A percentile compares a stretch with the other conserved stretches of the same genome.
Evolutionary conservation across 2,797 vertebrate species (phyloP).

Genomic region (Enteromius mattozi): DNA sequence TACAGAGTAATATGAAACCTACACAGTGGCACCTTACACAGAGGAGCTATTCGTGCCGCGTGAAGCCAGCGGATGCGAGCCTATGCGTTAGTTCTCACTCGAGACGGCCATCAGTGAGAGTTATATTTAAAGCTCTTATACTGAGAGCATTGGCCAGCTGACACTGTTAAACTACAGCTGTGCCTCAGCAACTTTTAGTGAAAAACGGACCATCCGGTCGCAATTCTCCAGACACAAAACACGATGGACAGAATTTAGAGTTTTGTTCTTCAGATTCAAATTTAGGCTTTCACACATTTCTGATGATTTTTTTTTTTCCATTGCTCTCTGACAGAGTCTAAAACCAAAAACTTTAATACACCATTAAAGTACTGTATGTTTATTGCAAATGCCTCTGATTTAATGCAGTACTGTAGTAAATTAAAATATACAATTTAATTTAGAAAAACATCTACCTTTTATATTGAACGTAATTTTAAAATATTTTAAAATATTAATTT

Average conservation of each 20-base stretch:
- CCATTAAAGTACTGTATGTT: not conserved
- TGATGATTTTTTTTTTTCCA: too few relatives aligned
- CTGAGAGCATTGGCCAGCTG: slow-evolving; percentile 16
- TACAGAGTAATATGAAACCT: slow-evolving; percentile 61
- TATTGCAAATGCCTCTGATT: not conserved
- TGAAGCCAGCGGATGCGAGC: slow-evolving; percentile 57
- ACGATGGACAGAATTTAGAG: not conserved
- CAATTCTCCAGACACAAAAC: slow-evolving; percentile 5
- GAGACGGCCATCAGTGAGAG: slow-evolving; percentile 35
- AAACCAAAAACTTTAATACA: not conserved
- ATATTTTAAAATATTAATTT: too few relatives aligned
- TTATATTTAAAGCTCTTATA: slow-evolving; percentile 34
- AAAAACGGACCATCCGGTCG: not conserved
- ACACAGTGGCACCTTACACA: slow-evolving; percentile 60
- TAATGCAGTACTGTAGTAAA: not conserved
- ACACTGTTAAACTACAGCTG: slow-evolving; percentile 36
- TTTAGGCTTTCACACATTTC: not conserved
- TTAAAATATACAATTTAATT: not conserved
- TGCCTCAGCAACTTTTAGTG: slow-evolving; percentile 29
- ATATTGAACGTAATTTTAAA: too few relatives aligned
- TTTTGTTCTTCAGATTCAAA: not conserved
- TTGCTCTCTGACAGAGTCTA: not conserved
- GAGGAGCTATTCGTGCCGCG: slow-evolving; percentile 62
- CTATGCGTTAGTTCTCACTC: slow-evolving; percentile 39
- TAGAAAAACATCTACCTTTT: not conserved